These are phyloP conservation scores for Spizaetus ornatus DNA, from an alignment of 2,113 vertebrate species.

Conservation along the genomic window DNA sequence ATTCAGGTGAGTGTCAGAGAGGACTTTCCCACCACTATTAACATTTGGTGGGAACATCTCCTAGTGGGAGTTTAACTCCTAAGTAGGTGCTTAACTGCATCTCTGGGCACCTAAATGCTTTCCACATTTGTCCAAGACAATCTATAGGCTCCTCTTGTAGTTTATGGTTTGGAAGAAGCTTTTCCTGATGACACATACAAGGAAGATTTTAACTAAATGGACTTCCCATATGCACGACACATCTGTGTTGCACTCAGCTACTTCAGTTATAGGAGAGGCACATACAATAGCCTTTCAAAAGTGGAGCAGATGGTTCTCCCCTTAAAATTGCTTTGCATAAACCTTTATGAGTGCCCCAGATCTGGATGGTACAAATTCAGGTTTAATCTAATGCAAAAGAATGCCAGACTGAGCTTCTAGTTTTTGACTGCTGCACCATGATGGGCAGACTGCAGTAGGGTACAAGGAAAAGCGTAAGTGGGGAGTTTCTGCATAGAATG, in stretches of 20 bases:
- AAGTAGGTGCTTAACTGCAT: not conserved
- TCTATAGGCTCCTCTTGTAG: not conserved
- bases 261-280: not conserved
- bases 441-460: not conserved
- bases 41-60: not conserved
- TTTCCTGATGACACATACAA: not conserved
- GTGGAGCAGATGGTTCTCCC: not conserved
- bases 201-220: not conserved
- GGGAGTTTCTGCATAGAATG: not conserved
- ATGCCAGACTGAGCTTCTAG: not conserved
- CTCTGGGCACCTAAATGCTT: constrained; percentile 1
- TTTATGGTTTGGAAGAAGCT: not conserved
- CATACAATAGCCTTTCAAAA: not conserved
- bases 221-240: not conserved
- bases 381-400: not conserved
- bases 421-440: not conserved
- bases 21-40: not conserved
- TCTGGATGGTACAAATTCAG: not conserved
- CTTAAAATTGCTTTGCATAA: not conserved
- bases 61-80: not conserved
- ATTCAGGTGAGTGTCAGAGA: constrained; percentile 56
- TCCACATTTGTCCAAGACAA: not conserved
- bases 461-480: not conserved
- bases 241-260: not conserved
- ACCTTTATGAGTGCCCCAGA: not conserved